A percentile compares a stretch with the other conserved stretches of the same genome.
These are phyloP conservation scores for Ictalurus furcatus DNA, from an alignment of 2,113 vertebrate species.

Conservation along the genomic window DNA sequence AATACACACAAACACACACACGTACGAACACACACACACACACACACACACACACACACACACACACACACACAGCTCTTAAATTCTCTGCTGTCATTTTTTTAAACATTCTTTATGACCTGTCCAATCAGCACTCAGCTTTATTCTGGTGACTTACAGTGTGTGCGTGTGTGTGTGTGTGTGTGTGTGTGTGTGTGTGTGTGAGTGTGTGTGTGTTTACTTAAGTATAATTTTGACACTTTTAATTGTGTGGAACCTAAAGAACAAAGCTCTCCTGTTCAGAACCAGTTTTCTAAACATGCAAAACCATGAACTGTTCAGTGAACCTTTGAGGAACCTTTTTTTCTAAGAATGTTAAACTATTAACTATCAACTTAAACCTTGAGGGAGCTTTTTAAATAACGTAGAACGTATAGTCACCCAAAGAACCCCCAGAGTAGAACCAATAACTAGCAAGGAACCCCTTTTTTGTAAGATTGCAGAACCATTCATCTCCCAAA, in stretches of 20 bases:
- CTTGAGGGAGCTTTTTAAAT: neutral
- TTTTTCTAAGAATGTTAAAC: neutral
- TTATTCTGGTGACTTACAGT: neutral
- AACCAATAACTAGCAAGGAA: neutral
- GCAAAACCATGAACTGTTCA: neutral
- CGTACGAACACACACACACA: no score
- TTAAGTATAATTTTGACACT: neutral
- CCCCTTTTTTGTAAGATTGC: neutral
- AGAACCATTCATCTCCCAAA: no score
- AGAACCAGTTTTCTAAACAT: neutral
- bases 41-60: no score
- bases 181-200: no score
- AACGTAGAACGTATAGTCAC: neutral
- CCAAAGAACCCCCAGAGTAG: neutral
- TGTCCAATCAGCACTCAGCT: neutral
- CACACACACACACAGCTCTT: neutral
- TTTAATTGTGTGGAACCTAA: neutral
- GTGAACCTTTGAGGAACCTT: neutral
- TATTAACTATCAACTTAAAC: neutral
- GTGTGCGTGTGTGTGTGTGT: no score
- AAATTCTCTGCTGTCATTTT: neutral
- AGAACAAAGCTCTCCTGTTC: neutral
- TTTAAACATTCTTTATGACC: neutral
- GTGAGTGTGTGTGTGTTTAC: neutral
- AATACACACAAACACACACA: no score